Evolutionary conservation across 2,888 invertebrate species (phyloP).

Genomic region (Brachylomia viminalis): DNA sequence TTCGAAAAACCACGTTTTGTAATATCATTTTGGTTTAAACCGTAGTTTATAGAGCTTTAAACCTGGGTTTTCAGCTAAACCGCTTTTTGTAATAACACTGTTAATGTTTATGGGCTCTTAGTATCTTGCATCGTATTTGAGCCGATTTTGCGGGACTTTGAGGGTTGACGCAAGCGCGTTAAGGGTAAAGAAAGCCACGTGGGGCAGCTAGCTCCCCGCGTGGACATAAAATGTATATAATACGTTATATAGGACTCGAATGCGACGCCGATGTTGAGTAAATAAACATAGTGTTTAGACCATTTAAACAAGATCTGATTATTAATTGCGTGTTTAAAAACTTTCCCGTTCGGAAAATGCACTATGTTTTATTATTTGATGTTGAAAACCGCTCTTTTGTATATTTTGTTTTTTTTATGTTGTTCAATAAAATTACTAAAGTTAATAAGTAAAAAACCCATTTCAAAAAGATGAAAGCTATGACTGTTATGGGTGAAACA

Average conservation of each 20-base stretch:
- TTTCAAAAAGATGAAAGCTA: background rate
- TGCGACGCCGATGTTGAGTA: background rate
- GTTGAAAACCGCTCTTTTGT: background rate
- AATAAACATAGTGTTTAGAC: background rate
- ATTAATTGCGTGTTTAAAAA: background rate
- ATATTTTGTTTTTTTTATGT: background rate
- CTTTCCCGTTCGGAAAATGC: background rate
- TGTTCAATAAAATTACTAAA: background rate
- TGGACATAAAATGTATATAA: background rate
- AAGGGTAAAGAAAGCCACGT: background rate
- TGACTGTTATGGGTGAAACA: too few species aligned
- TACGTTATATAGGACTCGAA: background rate
- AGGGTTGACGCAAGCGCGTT: constrained; percentile 22
- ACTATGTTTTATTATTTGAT: background rate
- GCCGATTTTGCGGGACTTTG: constrained; percentile 1
- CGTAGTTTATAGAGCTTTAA: too few species aligned
- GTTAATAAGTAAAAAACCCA: background rate
- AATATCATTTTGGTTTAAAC: too few species aligned
- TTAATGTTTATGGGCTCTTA: constrained; percentile 50
- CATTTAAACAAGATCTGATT: background rate
- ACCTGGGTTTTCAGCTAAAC: too few species aligned
- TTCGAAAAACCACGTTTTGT: too few species aligned
- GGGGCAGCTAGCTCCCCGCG: background rate
- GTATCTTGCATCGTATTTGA: constrained; percentile 53
- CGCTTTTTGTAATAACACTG: too few species aligned